A percentile compares a stretch with the other conserved stretches of the same genome.
Evolutionary conservation across 2,113 vertebrate genomes (phyloP).

Genomic region (Leuciscus idus): DNA sequence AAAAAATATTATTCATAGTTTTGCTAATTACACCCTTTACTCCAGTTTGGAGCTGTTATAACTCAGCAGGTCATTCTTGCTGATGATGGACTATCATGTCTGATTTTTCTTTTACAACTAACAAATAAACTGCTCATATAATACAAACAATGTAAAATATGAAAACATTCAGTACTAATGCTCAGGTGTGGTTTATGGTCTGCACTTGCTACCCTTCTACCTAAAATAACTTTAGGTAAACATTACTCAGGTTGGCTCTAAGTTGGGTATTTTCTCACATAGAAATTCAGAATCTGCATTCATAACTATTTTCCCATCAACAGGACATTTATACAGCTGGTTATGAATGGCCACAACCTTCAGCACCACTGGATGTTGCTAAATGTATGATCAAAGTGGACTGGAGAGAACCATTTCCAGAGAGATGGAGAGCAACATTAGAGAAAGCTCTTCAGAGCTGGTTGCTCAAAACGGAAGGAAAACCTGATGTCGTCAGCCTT

Average conservation of each 20-base stretch:
- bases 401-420: neutral
- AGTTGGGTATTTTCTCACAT: neutral
- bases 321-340: neutral
- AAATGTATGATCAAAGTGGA: constrained; percentile 33
- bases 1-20: neutral
- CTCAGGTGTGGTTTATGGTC: neutral
- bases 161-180: no score
- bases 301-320: neutral
- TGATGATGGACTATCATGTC: neutral
- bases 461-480: neutral
- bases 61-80: neutral
- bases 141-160: neutral
- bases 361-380: neutral
- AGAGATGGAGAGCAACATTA: accelerated
- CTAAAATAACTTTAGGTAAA: no score
- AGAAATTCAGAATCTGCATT: neutral
- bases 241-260: neutral
- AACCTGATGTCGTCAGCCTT: neutral
- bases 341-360: neutral
- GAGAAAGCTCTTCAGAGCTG: constrained; percentile 54
- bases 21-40: neutral
- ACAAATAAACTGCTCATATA: neutral
- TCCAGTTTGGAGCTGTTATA: neutral
- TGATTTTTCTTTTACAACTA: neutral
- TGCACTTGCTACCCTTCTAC: neutral